Conservation (phyloP, 2,888 invertebrate species). For the Spisula solida region DNA sequence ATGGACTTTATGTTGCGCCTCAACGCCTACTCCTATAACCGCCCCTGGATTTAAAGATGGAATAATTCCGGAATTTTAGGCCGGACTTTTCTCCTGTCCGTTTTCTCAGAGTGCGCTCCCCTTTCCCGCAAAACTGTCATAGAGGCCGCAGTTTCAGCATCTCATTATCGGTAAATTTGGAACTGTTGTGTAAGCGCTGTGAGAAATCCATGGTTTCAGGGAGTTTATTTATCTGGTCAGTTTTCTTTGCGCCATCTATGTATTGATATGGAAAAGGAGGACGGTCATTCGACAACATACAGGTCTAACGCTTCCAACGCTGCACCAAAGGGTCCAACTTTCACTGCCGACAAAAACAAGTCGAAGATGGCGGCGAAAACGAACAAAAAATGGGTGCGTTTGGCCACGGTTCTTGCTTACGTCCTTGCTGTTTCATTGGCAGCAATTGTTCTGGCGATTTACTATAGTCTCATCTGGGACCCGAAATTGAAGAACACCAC, state of each 20-base stretch:
- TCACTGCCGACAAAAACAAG: slow-evolving; percentile 82
- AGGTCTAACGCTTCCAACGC: slow-evolving; percentile 75
- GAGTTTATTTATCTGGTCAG: neutral
- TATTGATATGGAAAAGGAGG: slow-evolving; percentile 78
- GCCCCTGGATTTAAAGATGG: too few species aligned
- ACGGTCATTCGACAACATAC: slow-evolving; percentile 76
- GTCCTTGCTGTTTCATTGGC: slow-evolving; percentile 97
- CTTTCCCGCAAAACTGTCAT: slow-evolving; percentile 65
- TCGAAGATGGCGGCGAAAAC: slow-evolving; percentile 86
- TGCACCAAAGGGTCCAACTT: slow-evolving; percentile 76
- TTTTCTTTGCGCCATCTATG: slow-evolving; percentile 23
- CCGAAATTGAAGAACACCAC: slow-evolving; percentile 89
- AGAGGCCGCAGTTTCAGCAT: slow-evolving; percentile 60
- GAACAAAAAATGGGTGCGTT: slow-evolving; percentile 94
- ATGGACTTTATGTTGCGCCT: too few species aligned
- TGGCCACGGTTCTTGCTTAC: slow-evolving; percentile 97
- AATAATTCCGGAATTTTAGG: neutral
- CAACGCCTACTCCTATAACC: too few species aligned
- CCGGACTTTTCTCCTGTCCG: neutral
- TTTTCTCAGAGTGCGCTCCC: slow-evolving; percentile 56
- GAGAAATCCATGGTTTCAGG: neutral
- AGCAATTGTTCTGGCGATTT: slow-evolving; percentile 96
- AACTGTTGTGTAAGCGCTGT: neutral
- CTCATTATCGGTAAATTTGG: slow-evolving; percentile 33
- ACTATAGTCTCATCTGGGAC: slow-evolving; percentile 98